Evolutionary conservation across 1,140 invertebrate species (phyloP), one percentile per base, ranked within the genome.

Genomic region (Lasaia peninsularis): DNA sequence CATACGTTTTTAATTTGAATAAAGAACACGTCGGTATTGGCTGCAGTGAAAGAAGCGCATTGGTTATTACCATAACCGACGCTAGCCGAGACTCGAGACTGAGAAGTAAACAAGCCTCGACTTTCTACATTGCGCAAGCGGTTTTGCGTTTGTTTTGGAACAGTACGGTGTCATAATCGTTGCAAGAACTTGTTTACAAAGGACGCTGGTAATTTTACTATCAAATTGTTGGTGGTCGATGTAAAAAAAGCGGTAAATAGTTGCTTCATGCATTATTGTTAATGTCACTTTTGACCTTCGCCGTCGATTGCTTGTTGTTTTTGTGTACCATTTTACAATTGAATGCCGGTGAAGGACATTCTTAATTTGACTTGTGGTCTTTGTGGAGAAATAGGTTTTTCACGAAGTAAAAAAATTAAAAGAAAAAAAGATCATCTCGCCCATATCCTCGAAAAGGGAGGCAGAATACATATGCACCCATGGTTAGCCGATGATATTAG

Each of bases 41-140:
- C n/a, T n/a, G n/a, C n/a, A n/a, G n/a, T n/a, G n/a, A n/a, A 18
- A 40, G 8, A 40, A 11, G 37, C 5, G 24, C 8, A 5, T 28
- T 28, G 24, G 24, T 7, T 6, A 28, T 28, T 40, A 40, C 14
- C 40, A 40, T 14, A 40, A 12, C 16, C 35, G 35, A 40, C 35
- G 20, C 20, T 18, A 28, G 5, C 20, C 40, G 14, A 10, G 16
- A 20, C 12, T 40, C 18, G 40, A 44, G 16, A 44, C 40, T 44
- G 18, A 48, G 40, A 48, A 16, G 40, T 20, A 57, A 57, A 57
- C 33, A 57, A 57, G 44, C 14, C 54, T 49, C 16, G 14, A 50
- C 55, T 57, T 57, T 57, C 55, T 57, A 57, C 37, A 18, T 57
- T 57, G 21, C 55, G 49, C 44, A 57, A 57, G 28, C 49, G 40